These are phyloP conservation scores for Clarias laeviceps DNA, from an alignment of 2,797 vertebrate genomes.

Conservation along the genomic window DNA sequence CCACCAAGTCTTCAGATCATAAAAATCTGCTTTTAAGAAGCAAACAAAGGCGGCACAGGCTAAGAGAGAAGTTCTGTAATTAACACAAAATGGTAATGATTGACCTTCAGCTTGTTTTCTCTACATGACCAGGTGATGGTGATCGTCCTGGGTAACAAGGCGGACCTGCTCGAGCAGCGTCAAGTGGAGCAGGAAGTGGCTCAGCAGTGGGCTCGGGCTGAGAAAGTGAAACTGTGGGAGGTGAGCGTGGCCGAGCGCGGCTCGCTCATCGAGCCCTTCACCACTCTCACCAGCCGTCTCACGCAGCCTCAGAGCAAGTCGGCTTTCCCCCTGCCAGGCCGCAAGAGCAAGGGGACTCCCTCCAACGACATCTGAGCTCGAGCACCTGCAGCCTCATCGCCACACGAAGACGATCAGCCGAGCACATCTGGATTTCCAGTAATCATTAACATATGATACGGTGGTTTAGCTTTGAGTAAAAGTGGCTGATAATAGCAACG, in stretches of 20 bases:
- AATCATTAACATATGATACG: background rate
- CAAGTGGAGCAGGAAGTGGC: constrained; percentile 88
- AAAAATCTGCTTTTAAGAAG: background rate
- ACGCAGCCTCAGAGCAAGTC: constrained; percentile 95
- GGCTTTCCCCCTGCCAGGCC: constrained; percentile 88
- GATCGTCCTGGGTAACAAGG: constrained; percentile 92
- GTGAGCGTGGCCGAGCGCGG: constrained; percentile 86
- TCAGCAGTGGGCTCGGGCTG: constrained; percentile 88
- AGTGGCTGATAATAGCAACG: no score
- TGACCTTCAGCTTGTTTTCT: background rate
- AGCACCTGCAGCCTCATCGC: background rate
- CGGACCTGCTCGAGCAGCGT: constrained; percentile 84
- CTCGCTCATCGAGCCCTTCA: constrained; percentile 92
- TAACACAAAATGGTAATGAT: background rate
- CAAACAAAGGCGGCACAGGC: background rate
- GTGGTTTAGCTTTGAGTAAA: background rate
- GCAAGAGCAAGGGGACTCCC: constrained; percentile 87
- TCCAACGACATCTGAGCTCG: constrained; percentile 78
- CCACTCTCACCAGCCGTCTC: constrained; percentile 88
- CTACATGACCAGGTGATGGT: constrained; percentile 78
- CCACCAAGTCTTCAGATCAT: background rate
- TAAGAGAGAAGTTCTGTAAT: background rate
- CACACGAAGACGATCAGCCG: background rate
- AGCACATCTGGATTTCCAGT: background rate
- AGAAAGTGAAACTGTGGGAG: constrained; percentile 95